Evolutionary conservation across 1,140 invertebrate species (phyloP), one percentile per base, ranked within the genome.

Genomic region (Marisa cornuarietis): DNA sequence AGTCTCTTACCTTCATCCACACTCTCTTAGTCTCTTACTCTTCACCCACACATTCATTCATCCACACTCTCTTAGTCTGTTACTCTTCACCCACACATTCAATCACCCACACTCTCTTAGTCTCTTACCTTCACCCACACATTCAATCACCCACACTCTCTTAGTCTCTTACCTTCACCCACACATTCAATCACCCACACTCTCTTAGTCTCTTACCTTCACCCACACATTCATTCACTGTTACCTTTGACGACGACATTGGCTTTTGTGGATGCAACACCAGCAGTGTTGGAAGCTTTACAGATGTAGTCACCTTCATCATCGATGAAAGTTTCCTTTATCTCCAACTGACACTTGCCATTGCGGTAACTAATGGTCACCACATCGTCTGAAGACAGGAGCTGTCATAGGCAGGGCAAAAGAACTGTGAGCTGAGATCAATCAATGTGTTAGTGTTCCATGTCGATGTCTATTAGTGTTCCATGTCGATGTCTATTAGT

Each of bases 301-400:
- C 97, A 99, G 79, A 96, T 94, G 90, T 99, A 99, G 88, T 97
- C 96, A 61, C 98, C 98, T 86, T 94, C 94, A 91, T 99, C 98
- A 84, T 94, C 92, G 9, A 96, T 95, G 93, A 97, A 97, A 87
- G 98, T 96, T 90, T 98, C 97, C 14, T 95, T 95, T 82, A 99
- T 97, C 84, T 95, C 94, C 79, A 99, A 91, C 87, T 96, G 96
- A 74, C 84, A 85, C 42, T 82, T 74, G 14, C 86, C 86, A n/a
- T 78, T 79, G 49, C 81, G 71, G 61, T 79, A 83, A 24, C 81
- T 85, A 58, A 85, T 84, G 22, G 75, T 79, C 16, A 86, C 82
- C 13, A 81, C 68, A 49, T 87, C 83, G 69, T 86, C 85, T 80
- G 82, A 80, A 42, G 80, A 79, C 79, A 87, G 69, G 7, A 85